These are phyloP conservation scores for Diploscapter pachys DNA, from an alignment of 1,140 invertebrate species.

Conservation along the genomic window DNA sequence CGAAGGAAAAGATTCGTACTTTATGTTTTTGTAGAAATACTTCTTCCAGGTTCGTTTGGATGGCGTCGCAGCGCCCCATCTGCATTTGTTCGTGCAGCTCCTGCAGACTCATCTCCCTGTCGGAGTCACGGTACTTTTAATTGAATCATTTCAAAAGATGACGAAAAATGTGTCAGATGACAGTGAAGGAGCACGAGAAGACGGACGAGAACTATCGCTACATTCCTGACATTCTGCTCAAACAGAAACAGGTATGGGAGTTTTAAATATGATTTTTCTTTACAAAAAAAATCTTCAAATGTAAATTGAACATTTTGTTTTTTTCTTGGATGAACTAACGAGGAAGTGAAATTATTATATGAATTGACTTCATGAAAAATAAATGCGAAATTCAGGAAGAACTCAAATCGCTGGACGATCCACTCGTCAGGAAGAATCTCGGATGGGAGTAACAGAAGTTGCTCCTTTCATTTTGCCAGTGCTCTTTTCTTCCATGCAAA, in stretches of 20 bases:
- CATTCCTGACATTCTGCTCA: constrained; percentile 53
- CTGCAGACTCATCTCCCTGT: constrained; percentile 50
- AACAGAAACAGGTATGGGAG: constrained; percentile 40
- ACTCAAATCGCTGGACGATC: constrained; percentile 52
- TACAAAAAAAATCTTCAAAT: too few relatives aligned
- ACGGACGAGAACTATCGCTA: constrained; percentile 53
- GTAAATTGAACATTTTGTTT: too few relatives aligned
- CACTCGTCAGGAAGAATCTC: constrained; percentile 44
- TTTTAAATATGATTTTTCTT: too few relatives aligned
- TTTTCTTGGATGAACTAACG: too few relatives aligned
- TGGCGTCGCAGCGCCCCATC: constrained; percentile 46
- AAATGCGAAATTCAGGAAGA: constrained; percentile 31
- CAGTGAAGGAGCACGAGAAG: constrained; percentile 53
- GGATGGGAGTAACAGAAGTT: constrained; percentile 49
- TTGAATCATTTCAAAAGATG: neutral
- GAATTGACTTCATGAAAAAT: too few relatives aligned
- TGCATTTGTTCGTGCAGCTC: constrained; percentile 48
- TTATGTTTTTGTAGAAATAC: constrained; percentile 22
- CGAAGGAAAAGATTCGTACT: constrained; percentile 8
- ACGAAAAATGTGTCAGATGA: constrained; percentile 36
- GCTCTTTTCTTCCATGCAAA: too few relatives aligned
- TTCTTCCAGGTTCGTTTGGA: constrained; percentile 34
- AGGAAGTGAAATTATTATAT: too few relatives aligned
- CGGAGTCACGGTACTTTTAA: constrained; percentile 37
- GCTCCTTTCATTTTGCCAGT: too few relatives aligned